phyloP scores from a whole-genome alignment of 1,140 invertebrate species.

The Solen grandis region DNA sequence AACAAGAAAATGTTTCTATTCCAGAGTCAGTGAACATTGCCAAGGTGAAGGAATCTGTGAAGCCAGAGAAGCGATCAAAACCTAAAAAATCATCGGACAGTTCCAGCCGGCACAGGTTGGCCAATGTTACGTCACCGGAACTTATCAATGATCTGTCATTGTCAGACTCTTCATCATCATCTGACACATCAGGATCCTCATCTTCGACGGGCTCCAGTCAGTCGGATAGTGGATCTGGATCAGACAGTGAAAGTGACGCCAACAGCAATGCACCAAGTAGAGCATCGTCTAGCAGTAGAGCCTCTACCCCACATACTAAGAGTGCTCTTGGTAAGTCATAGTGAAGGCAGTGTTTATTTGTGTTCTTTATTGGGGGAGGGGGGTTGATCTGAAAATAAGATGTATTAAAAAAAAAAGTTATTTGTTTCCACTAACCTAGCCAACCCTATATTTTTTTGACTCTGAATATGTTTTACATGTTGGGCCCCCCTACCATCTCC shows the following conservation, averaged over 20 bases:
- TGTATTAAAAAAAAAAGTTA: too few relatives aligned
- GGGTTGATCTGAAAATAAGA: too few relatives aligned
- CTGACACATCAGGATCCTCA: background rate
- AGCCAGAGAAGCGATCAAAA: conserved; percentile 15
- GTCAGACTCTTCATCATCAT: background rate
- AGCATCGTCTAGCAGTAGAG: conserved; percentile 35
- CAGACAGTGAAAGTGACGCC: conserved; percentile 22
- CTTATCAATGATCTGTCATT: conserved; percentile 40
- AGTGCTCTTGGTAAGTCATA: conserved; percentile 35
- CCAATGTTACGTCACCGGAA: conserved; percentile 37
- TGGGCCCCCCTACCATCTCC: too few relatives aligned
- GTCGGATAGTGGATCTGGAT: background rate
- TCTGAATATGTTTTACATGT: too few relatives aligned
- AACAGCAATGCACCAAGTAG: conserved; percentile 5
- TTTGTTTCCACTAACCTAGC: too few relatives aligned
- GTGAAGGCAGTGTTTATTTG: too few relatives aligned
- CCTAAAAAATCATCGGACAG: conserved; percentile 15
- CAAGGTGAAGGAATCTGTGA: background rate
- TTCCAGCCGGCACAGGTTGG: background rate
- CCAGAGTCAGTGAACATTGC: too few relatives aligned
- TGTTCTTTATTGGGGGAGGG: too few relatives aligned
- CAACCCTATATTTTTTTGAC: too few relatives aligned
- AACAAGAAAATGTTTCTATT: background rate
- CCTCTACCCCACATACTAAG: conserved; percentile 19
- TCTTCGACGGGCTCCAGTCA: background rate